Base-by-base conservation (phyloP, 2,113 vertebrate species). In the Lipophrys pholis region DNA sequence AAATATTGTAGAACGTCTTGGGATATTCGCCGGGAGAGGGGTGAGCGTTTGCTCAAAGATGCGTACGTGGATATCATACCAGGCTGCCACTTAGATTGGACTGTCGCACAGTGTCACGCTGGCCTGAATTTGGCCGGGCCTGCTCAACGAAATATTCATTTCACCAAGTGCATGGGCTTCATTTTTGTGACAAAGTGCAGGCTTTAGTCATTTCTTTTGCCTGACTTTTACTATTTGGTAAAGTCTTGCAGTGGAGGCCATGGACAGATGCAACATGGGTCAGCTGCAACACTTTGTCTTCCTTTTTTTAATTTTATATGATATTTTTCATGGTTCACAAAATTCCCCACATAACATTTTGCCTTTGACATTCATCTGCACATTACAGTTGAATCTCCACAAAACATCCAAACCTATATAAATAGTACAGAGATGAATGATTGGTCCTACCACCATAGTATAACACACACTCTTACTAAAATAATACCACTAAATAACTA, bases 1-100 rank as follows among this genome's bases (percentile, higher is more conserved):
- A 89, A 92, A 92, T 93, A 93, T 92, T 90, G 83, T 78, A 88
- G 66, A 71, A 73, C 38, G 58, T 90, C 87, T 90, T 84, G 85
- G 87, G 84, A 83, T 90, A 78, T 91, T 84, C 60, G 60, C 78
- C 41, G 61, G 38, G 72, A 87, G 78, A 67, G 75, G 21, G 49
- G 76, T 64, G 82, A 87, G 73, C 74, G 53, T 66, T 72, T 80
- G 76, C 84, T 81, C 81, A 85, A 14, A 90, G 81, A 89, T 83
- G 81, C 64, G 41, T 62, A 49, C 38, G 67, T 66, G 74, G 61
- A 74, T 73, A 72, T 87, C 69, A 72, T 72, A 77, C 73, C 67
- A 43, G 80, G 52, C 74, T 75, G 77, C 85, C 78, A 63, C 73
- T 76, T 69, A 53, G 54, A 73, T 42, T 58, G 48, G 51, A 69